phyloP scores from a whole-genome alignment of 1,140 invertebrate species.

The Drosophila persimilis region DNA sequence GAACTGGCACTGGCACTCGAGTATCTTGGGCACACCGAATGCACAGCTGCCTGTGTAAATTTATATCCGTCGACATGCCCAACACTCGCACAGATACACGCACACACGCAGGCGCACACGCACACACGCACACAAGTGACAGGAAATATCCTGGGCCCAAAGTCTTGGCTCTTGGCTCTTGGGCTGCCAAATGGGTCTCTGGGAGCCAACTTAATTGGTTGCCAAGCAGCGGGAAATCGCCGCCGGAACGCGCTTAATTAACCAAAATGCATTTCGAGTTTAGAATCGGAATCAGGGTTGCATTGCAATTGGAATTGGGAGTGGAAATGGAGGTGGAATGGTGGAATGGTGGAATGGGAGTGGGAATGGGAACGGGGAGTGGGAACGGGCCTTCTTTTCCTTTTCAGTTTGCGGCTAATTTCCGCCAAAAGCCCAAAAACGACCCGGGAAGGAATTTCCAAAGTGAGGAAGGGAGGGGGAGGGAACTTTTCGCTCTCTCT shows the following conservation, averaged over 20 bases:
- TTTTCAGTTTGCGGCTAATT: constrained; percentile 46
- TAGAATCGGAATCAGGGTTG: constrained; percentile 42
- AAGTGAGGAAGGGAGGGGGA: background rate
- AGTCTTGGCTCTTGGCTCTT: constrained; percentile 6
- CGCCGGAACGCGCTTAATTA: constrained; percentile 77
- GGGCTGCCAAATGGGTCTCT: constrained; percentile 34
- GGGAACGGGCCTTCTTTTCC: constrained; percentile 8
- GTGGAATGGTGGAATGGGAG: background rate
- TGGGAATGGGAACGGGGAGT: background rate
- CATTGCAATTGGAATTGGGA: background rate
- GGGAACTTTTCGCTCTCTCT: no score
- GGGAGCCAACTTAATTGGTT: constrained; percentile 74
- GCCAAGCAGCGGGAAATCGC: constrained; percentile 77
- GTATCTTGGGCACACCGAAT: background rate
- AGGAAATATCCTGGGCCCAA: constrained; percentile 62
- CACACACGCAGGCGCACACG: constrained; percentile 1
- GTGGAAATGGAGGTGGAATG: background rate
- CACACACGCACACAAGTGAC: constrained; percentile 26
- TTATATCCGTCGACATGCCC: constrained; percentile 49
- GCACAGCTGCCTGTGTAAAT: constrained; percentile 61
- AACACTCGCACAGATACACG: background rate
- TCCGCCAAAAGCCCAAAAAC: constrained; percentile 24
- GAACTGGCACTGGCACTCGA: constrained; percentile 12
- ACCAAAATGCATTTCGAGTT: constrained; percentile 75
- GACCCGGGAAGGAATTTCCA: constrained; percentile 28